Percentiles rank a stretch among this genome's conserved stretches.
These are phyloP conservation scores for Priocnemis perturbator DNA, from an alignment of 2,888 invertebrate species.

Conservation along the genomic window DNA sequence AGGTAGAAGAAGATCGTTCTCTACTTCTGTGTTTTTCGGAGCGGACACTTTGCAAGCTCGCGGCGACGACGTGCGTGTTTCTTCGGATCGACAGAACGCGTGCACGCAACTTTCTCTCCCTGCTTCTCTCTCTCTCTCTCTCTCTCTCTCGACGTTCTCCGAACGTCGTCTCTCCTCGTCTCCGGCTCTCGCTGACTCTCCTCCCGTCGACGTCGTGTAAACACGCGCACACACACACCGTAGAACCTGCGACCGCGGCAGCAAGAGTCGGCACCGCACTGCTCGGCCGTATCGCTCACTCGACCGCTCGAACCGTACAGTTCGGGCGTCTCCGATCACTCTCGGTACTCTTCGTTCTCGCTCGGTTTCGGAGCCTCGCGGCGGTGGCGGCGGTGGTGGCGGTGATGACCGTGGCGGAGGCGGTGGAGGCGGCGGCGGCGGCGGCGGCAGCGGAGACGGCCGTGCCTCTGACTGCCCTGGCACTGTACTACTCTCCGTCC, in stretches of 20 bases:
- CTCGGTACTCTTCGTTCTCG: conserved; percentile 42
- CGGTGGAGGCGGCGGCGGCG: conserved; percentile 10
- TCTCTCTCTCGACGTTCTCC: conserved; percentile 4
- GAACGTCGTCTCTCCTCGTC: conserved; percentile 18
- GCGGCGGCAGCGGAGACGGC: conserved; percentile 3
- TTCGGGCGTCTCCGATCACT: conserved; percentile 56
- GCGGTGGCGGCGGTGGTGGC: conserved; percentile 17
- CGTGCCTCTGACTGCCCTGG: conserved; percentile 6
- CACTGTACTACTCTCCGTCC: conserved; percentile 27
- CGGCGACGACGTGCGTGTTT: not conserved
- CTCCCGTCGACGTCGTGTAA: conserved; percentile 43
- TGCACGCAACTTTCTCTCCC: conserved; percentile 12
- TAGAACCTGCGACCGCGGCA: conserved; percentile 51
- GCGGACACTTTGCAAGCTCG: no score
- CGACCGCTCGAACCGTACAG: conserved; percentile 52
- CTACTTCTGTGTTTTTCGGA: no score
- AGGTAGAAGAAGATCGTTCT: not conserved
- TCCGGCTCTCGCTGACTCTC: conserved; percentile 21
- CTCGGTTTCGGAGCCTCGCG: conserved; percentile 52
- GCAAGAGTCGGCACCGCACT: conserved; percentile 63
- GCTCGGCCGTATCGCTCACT: conserved; percentile 55
- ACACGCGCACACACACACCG: conserved; percentile 50
- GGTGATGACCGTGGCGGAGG: not conserved
- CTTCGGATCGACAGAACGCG: conserved; percentile 9
- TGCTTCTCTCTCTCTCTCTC: conserved; percentile 5